These are phyloP conservation scores for Leuctra nigra DNA, from an alignment of 2,888 invertebrate species.

Conservation along the genomic window DNA sequence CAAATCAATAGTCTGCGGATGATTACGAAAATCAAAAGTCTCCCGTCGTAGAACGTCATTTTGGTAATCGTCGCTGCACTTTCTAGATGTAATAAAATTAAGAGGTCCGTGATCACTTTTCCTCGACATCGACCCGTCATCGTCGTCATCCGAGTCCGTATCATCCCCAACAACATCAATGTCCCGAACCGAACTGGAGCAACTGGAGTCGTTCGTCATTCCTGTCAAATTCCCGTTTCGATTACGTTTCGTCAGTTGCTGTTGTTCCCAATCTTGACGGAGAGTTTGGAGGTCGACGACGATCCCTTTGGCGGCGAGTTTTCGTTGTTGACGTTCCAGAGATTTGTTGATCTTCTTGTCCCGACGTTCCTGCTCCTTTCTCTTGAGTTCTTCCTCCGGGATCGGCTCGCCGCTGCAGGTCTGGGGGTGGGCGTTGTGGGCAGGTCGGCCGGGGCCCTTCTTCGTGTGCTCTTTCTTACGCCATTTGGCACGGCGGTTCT, in stretches of 20 bases:
- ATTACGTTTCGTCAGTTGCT: conserved; percentile 42
- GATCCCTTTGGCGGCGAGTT: conserved; percentile 85
- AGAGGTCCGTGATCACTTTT: conserved; percentile 14
- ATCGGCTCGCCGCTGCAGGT: conserved; percentile 97
- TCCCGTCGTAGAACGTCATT: background rate
- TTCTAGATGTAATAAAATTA: conserved; percentile 4
- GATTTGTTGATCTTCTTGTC: conserved; percentile 89
- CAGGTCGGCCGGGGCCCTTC: conserved; percentile 96
- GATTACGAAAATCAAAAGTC: background rate
- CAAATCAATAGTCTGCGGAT: conserved; percentile 11
- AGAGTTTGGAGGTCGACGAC: conserved; percentile 81
- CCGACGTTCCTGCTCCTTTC: conserved; percentile 79
- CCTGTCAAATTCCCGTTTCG: conserved; percentile 28
- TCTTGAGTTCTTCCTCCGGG: conserved; percentile 80
- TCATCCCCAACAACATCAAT: conserved; percentile 75
- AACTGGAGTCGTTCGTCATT: conserved; percentile 14
- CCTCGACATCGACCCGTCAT: conserved; percentile 45
- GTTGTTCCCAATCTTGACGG: conserved; percentile 77
- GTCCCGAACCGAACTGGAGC: conserved; percentile 34
- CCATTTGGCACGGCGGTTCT: conserved; percentile 98
- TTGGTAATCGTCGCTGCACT: background rate
- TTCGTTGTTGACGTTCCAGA: conserved; percentile 84
- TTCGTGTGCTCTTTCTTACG: conserved; percentile 98
- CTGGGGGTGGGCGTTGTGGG: conserved; percentile 97
- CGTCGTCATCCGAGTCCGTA: conserved; percentile 65